A percentile compares a stretch with the other conserved stretches of the same genome.
These are phyloP conservation scores for Anguilla japonica DNA, from an alignment of 2,113 vertebrate genomes.

Conservation along the genomic window DNA sequence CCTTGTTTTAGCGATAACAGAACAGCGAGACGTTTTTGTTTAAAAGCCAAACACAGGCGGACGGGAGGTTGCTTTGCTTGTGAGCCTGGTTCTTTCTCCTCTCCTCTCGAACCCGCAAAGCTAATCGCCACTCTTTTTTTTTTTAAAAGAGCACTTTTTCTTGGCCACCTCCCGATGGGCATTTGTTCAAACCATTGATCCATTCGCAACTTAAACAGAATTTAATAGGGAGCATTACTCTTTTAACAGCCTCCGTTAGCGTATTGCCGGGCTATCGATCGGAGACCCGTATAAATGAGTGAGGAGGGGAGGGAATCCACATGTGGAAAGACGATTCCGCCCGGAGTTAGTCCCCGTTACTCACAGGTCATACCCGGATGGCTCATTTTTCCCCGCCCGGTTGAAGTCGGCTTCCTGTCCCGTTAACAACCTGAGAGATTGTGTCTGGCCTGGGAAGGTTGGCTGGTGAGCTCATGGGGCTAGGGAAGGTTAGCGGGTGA, in stretches of 20 bases:
- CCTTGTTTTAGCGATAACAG: not conserved
- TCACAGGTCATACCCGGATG: not conserved
- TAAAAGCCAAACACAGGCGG: no score
- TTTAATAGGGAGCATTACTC: slow-evolving; percentile 25
- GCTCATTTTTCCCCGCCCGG: not conserved
- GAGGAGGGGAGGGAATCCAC: not conserved
- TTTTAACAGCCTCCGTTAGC: slow-evolving; percentile 2
- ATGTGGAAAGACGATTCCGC: not conserved
- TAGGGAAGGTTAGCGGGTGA: not conserved
- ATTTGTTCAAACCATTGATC: slow-evolving; percentile 21
- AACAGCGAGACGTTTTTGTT: not conserved
- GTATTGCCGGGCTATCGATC: slow-evolving; percentile 13
- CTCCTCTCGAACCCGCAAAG: not conserved
- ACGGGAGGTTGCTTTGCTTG: no score
- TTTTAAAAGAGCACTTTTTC: not conserved
- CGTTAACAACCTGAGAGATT: not conserved
- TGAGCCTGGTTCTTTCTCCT: not conserved
- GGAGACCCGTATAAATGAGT: slow-evolving; percentile 14
- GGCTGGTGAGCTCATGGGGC: not conserved
- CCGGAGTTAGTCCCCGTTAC: not conserved
- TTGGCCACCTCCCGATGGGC: not conserved
- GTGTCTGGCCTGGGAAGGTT: not conserved
- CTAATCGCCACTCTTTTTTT: not conserved
- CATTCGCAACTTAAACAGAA: slow-evolving; percentile 13
- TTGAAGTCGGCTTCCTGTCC: not conserved